A percentile compares a stretch with the other conserved stretches of the same genome.
Evolutionary conservation across 2,113 vertebrate genomes (phyloP).

Genomic region (Epinephelus moara): DNA sequence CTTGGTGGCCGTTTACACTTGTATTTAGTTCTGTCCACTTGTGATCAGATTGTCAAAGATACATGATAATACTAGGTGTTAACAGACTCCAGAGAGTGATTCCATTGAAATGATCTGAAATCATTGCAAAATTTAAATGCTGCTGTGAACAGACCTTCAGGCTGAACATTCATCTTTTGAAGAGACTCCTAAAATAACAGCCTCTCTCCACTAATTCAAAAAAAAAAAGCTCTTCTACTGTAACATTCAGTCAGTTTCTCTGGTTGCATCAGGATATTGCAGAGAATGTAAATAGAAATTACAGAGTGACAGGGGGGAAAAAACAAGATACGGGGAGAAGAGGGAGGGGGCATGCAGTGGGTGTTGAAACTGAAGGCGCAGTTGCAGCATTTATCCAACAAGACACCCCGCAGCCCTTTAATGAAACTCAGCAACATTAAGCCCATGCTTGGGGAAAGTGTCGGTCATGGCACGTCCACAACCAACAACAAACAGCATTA

Average conservation of each 20-base stretch:
- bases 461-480: neutral
- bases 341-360: neutral
- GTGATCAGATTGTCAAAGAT: too few species aligned
- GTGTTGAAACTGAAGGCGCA: constrained; percentile 20
- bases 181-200: neutral
- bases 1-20: too few species aligned
- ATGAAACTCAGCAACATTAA: constrained; percentile 27
- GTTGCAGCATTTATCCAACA: constrained; percentile 30
- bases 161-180: neutral
- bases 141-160: neutral
- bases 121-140: too few species aligned
- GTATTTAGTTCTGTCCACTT: too few species aligned
- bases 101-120: neutral
- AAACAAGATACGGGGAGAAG: neutral
- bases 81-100: too few species aligned
- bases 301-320: constrained; percentile 1
- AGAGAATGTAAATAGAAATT: constrained; percentile 23
- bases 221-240: neutral
- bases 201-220: neutral
- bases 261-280: constrained; percentile 26
- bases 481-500: constrained; percentile 10
- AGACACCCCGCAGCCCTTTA: constrained; percentile 26
- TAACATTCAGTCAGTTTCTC: neutral
- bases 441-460: constrained; percentile 1
- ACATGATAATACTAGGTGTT: too few species aligned